Base-by-base conservation (phyloP, 1,140 invertebrate species). In the Thaumetopoea pityocampa region DNA sequence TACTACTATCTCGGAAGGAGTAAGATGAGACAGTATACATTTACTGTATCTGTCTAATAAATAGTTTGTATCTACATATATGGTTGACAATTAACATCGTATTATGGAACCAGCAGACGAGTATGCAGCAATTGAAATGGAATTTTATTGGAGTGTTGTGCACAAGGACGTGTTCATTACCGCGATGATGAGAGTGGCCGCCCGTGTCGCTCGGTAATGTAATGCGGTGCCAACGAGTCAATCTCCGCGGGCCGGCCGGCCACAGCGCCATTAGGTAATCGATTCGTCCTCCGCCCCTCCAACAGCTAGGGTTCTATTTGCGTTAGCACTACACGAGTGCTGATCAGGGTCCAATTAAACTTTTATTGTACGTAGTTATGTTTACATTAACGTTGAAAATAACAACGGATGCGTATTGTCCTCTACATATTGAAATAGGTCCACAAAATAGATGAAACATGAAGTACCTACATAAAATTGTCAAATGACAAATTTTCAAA, bases 181-280 rank as follows among this genome's bases (percentile, higher is more conserved):
- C 43, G 37, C 49, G 49, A 64, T 79, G 71, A 83, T 83, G 76
- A 81, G 77, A 83, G 79, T 83, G 77, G 76, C 60, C 67, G 62
- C 37, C 56, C 69, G 66, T 79, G 79, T 80, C 73, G 60, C 61
- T 64, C 67, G 51, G 72, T 83, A 83, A 83, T 83, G 79, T 83
- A 81, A 83, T 83, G 77, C 79, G 79, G 79, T 81, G 79, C 79
- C 77, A 83, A 83, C 79, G 77, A 81, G 74, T 83, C 79, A 81
- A 83, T 83, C 79, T 83, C 79, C 52, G 68, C 63, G 65, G 79
- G 60, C 51, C 67, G 60, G 64, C 60, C 64, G 62, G 69, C 56
- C 71, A 69, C 69, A 70, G 46, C 51, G 62, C 79, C 63, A 81
- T 83, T 81, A 81, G 72, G 70, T 76, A 80, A 83, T 83, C 76